Base-by-base conservation (phyloP, 2,113 vertebrate genomes). In the Dasyornis broadbenti region DNA sequence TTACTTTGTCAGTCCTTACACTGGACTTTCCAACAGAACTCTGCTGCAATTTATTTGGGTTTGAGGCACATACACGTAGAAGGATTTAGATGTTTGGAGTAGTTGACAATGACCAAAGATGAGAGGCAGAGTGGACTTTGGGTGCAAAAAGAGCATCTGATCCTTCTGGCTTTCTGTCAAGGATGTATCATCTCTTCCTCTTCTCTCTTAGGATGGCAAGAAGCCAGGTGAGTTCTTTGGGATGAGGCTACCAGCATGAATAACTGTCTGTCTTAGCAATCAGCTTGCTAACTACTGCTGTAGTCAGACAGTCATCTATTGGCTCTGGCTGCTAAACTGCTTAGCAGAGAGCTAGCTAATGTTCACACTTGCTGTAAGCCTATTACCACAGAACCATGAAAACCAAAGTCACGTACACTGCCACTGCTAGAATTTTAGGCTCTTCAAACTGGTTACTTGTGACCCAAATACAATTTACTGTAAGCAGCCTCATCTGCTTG, bases 191-290 rank as follows among this genome's bases (percentile, higher is more conserved):
- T 82, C 61, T 78, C 54, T 88, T 84, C 72, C 33, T 82, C 56
- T 75, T 66, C 57, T 92, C 64, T 85, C 45, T 93, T 33, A 11
- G 30, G 42, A 33, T 91, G 87, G 68, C 44, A 84, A 31, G 81
- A 92, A 68, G 52, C 69, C 68, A 84, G 65, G 28, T 70, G 39
- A 85, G 78, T 12, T 87, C 78, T 86, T 66, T 30, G 17, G 73
- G 72, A 76, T 90, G 83, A 83, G 61, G 47, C 86, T 84, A 37
- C 52, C 21, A 61, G 75, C 76, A 83, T 92, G 90, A 92, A 53
- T 87, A 93, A 79, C 63, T 88, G 53, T 50, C 82, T 91, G 84
- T 76, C 88, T 81, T 91, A 77, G 87, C 79, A 92, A 76, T 75
- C 45, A 79, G 53, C 73, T 53, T 86, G 10, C 22, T 85, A 72